A percentile compares a stretch with the other conserved stretches of the same genome.
Conservation (phyloP, 2,113 vertebrate genomes). For the Aleadryas rufinucha region DNA sequence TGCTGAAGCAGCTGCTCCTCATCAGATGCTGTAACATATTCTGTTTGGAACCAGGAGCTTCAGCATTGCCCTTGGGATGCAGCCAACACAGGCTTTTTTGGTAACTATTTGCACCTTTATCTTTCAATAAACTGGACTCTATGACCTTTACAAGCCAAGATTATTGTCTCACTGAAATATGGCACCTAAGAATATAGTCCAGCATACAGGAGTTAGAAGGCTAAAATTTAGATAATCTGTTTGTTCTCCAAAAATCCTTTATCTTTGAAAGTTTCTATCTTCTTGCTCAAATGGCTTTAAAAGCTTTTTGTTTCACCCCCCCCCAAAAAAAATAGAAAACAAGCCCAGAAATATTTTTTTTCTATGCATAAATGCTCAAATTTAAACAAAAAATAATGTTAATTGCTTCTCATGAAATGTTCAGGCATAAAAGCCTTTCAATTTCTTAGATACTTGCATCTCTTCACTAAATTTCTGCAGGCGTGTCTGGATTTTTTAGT, state of each 20-base stretch:
- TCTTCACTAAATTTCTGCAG: neutral
- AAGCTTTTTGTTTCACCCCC: accelerated
- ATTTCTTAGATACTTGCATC: neutral
- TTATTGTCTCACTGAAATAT: neutral
- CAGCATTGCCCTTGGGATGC: neutral
- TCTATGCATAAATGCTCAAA: neutral
- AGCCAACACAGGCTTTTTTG: neutral
- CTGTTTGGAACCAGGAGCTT: neutral
- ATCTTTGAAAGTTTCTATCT: neutral
- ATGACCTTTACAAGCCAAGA: neutral
- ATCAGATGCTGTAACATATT: neutral
- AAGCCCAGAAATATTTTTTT: neutral
- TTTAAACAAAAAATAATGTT: neutral
- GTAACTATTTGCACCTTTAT: neutral
- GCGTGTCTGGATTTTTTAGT: neutral
- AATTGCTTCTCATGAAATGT: neutral
- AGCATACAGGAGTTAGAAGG: neutral
- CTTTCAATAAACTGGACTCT: neutral
- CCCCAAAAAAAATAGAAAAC: neutral
- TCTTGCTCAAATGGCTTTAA: neutral
- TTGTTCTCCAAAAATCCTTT: neutral
- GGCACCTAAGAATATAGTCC: neutral
- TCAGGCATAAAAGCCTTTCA: neutral
- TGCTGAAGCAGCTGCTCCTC: neutral
- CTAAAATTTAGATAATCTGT: neutral